Evolutionary conservation across 2,113 vertebrate species (phyloP), one percentile per base, ranked within the genome.

Genomic region (Neodon shergylaensis): DNA sequence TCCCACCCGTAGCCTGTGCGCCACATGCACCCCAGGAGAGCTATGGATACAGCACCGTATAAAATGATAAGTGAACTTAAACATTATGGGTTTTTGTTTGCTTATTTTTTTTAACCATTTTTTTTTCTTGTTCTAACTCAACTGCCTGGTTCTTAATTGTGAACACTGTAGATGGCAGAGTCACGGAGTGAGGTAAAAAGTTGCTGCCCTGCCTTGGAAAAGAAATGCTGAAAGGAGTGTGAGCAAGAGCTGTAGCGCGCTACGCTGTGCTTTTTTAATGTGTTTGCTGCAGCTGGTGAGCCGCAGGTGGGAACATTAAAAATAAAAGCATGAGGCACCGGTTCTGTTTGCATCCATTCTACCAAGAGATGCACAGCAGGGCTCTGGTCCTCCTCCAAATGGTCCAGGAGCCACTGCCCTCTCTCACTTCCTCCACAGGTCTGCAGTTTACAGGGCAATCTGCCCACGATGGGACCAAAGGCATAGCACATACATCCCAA

Each of bases 171-270:
- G 44, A 49, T 68, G 19, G 31, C 11, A 2, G 39, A 12, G 22
- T 86, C 39, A 42, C 24, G 31, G 31, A 49, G 42, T 47, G 24
- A 49, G 36, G 65, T 68, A 1, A 33, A 68, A 68, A 70, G 4
- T 47, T 49, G 31, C 63, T 47, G 10, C 16, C 42, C 42, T 9
- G 10, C 24, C 61, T 84, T 39, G 63, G 81, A 19, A 73, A 24
- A 65, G 33, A 44, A 44, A 63, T 11, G 0, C 5, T 12, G 11
- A 54, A 33, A 73, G 36, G 70, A 58, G 44, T 10, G 24, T 22
- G n/a, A 21, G 8, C 13, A 6, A 36, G 49, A 10, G 10, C 3
- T 2, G 2, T 4, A 21, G 16, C 21, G 10, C 4, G 24, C 52
- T 83, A 76, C 78, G 44, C 82, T 89, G 1, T 73, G 3, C 21